These are phyloP conservation scores for Colletes latitarsis DNA, from an alignment of 1,140 invertebrate genomes.

Conservation along the genomic window DNA sequence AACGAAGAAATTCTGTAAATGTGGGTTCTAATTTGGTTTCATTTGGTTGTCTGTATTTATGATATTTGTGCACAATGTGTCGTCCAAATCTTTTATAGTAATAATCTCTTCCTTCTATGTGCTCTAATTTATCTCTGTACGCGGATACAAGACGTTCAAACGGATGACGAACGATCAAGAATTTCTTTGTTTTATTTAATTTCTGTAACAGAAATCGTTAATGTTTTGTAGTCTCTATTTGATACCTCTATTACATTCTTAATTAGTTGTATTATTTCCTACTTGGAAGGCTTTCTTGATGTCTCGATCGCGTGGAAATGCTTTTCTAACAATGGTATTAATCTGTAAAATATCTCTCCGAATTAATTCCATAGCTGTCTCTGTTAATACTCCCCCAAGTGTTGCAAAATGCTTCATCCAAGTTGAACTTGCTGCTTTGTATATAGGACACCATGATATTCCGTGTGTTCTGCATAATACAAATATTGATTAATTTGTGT, in stretches of 20 bases:
- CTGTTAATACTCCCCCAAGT: conserved; percentile 80
- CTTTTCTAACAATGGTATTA: conserved; percentile 72
- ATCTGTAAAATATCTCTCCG: conserved; percentile 65
- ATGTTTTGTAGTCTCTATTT: not conserved
- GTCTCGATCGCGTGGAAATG: conserved; percentile 61
- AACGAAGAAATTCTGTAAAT: conserved; percentile 87
- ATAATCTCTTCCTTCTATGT: conserved; percentile 76
- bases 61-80: conserved; percentile 79
- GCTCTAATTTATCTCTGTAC: conserved; percentile 85
- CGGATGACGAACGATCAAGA: conserved; percentile 84
- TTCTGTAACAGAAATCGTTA: conserved; percentile 52
- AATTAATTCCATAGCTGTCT: conserved; percentile 57
- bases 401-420: conserved; percentile 82
- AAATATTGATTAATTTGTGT: conserved; percentile 2
- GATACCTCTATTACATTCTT: not conserved
- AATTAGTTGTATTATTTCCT: not conserved
- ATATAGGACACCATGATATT: conserved; percentile 83
- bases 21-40: conserved; percentile 81
- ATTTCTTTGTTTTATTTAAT: conserved; percentile 68
- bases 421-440: conserved; percentile 82
- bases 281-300: conserved; percentile 68
- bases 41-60: conserved; percentile 50
- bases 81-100: conserved; percentile 75
- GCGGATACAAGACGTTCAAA: conserved; percentile 85
- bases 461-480: conserved; percentile 73